Percentiles rank a stretch among this genome's conserved stretches.
These are phyloP conservation scores for Salarias fasciatus DNA, from an alignment of 2,797 vertebrate genomes.

Conservation along the genomic window DNA sequence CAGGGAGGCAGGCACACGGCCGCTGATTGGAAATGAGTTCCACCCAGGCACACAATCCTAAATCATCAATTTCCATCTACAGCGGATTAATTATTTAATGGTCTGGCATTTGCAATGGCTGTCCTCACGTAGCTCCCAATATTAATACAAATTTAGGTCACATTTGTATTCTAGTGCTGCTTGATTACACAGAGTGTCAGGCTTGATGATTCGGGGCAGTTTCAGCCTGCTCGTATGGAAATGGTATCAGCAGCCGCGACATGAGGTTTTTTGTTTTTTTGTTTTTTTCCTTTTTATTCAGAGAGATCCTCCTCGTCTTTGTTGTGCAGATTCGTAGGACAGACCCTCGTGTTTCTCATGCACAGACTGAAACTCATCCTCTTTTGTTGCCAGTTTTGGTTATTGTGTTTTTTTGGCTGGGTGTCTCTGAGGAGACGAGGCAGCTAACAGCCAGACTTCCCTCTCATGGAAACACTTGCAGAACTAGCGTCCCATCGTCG, in stretches of 20 bases:
- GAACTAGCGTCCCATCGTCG: constrained; percentile 38
- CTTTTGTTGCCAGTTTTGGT: constrained; percentile 48
- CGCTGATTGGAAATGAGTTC: constrained; percentile 38
- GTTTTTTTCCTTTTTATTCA: neutral
- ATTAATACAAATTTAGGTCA: constrained; percentile 66
- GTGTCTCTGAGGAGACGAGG: constrained; percentile 36
- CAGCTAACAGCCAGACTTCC: constrained; percentile 35
- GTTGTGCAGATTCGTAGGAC: constrained; percentile 51
- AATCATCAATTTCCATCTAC: constrained; percentile 52
- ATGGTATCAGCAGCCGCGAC: constrained; percentile 24
- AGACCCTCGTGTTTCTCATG: constrained; percentile 42
- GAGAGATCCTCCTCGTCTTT: constrained; percentile 36
- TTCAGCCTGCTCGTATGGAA: constrained; percentile 26
- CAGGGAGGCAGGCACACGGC: constrained; percentile 12
- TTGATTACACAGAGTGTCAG: constrained; percentile 43
- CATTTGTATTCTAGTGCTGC: constrained; percentile 58
- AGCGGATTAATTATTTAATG: constrained; percentile 58
- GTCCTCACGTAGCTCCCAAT: constrained; percentile 35
- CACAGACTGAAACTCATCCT: constrained; percentile 42
- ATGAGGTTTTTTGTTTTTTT: constrained; percentile 5
- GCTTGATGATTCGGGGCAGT: constrained; percentile 55
- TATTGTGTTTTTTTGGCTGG: constrained; percentile 21
- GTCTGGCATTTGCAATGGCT: constrained; percentile 35
- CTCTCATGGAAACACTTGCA: constrained; percentile 36
- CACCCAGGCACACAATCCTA: constrained; percentile 8